Conservation (phyloP, 1,140 invertebrate species). For the Diuraphis noxia region DNA sequence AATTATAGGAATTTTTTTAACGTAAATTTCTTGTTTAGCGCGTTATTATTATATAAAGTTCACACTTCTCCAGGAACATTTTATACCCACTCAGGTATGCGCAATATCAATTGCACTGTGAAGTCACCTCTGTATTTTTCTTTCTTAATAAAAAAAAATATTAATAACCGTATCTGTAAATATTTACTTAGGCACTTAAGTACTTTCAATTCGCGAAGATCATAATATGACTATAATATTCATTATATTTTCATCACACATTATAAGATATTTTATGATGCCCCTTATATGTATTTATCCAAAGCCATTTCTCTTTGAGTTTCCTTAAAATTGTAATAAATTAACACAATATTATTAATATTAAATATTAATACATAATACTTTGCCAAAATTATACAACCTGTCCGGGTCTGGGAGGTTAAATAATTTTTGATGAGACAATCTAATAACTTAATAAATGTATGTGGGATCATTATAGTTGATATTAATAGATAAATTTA, state of each 20-base stretch:
- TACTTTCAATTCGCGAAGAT: not conserved
- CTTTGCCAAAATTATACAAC: too few species aligned
- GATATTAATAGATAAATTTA: too few species aligned
- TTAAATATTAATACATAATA: too few species aligned
- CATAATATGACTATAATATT: not conserved
- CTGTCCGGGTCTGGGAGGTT: too few species aligned
- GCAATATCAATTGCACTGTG: not conserved
- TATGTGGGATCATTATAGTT: too few species aligned
- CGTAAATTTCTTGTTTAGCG: not conserved
- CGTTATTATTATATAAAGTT: not conserved
- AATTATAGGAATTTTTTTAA: not conserved
- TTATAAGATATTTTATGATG: not conserved
- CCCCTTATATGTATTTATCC: not conserved
- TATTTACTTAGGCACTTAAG: not conserved
- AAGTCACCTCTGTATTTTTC: not conserved
- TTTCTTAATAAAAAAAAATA: conserved; percentile 3
- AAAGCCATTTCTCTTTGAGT: not conserved
- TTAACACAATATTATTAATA: too few species aligned
- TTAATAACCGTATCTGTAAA: not conserved
- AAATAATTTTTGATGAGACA: too few species aligned
- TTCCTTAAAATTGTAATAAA: not conserved
- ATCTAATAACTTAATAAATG: too few species aligned
- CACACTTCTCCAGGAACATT: not conserved
- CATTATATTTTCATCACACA: not conserved
- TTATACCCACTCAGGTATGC: not conserved